These are phyloP conservation scores for Ephestia elutella DNA, from an alignment of 1,140 invertebrate genomes.

Conservation along the genomic window DNA sequence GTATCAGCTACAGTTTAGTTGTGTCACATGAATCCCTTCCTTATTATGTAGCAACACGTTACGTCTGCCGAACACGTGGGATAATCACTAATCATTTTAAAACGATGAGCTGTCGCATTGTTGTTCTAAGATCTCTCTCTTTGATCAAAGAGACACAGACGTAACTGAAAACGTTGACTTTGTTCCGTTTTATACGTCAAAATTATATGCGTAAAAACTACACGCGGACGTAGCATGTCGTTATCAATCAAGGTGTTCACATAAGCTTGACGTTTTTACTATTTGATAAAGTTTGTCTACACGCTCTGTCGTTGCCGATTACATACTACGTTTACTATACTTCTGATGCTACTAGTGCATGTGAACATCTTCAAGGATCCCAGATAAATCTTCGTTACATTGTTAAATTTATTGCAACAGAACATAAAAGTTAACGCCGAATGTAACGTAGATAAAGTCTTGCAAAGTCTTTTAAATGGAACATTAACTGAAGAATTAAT, in stretches of 20 bases:
- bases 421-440: background rate
- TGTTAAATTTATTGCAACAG: constrained; percentile 7
- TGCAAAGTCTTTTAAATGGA: background rate
- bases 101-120: background rate
- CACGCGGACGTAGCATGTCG: constrained; percentile 6
- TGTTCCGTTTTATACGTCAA: background rate
- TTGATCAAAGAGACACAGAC: no score
- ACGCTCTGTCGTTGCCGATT: background rate
- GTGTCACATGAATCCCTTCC: constrained; percentile 7
- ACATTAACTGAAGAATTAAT: constrained; percentile 6
- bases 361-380: constrained; percentile 7
- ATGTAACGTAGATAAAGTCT: background rate
- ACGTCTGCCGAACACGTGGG: background rate
- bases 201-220: background rate
- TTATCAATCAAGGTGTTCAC: constrained; percentile 50
- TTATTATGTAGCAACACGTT: constrained; percentile 10
- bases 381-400: constrained; percentile 1
- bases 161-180: no score
- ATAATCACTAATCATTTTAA: background rate
- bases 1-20: constrained; percentile 8
- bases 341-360: background rate
- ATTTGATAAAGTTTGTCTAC: constrained; percentile 37
- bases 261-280: constrained; percentile 55
- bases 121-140: no score
- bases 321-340: background rate